Conservation (phyloP, 2,888 invertebrate species). For the Hypselothyrea guttata region DNA sequence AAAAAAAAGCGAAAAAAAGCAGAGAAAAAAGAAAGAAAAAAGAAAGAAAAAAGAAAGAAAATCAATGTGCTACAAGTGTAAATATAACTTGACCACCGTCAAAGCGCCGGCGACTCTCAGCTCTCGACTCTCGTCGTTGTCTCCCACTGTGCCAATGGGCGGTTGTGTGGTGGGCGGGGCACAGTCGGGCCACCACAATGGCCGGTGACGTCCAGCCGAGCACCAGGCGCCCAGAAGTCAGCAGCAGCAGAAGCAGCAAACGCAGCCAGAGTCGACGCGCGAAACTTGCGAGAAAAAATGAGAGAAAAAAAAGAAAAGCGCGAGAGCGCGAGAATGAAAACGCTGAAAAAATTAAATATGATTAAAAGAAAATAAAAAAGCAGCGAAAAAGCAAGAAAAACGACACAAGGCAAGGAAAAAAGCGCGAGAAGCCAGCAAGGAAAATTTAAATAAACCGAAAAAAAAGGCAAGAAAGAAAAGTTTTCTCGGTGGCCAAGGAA, state of each 20-base stretch:
- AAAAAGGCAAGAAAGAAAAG: constrained; percentile 19
- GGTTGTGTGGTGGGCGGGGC: neutral
- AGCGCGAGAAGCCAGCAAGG: constrained; percentile 29
- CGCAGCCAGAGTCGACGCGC: constrained; percentile 25
- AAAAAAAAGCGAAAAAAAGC: constrained; percentile 19
- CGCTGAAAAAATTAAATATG: constrained; percentile 73
- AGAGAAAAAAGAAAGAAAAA: constrained; percentile 16
- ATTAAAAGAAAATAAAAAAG: constrained; percentile 72
- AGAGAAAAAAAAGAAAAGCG: constrained; percentile 32
- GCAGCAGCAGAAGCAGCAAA: constrained; percentile 41
- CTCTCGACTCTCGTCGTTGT: constrained; percentile 1
- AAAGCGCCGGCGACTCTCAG: constrained; percentile 29
- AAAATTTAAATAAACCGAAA: constrained; percentile 60
- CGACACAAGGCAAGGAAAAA: constrained; percentile 17
- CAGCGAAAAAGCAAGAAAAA: constrained; percentile 4
- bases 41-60: constrained; percentile 39
- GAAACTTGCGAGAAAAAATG: constrained; percentile 41
- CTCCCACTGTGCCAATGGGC: neutral
- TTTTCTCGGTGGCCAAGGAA: constrained; percentile 48
- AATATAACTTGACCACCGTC: constrained; percentile 68
- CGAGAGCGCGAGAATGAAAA: constrained; percentile 58
- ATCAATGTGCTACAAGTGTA: constrained; percentile 75
- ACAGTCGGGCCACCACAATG: constrained; percentile 39
- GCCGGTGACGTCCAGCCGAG: constrained; percentile 69
- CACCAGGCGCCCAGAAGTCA: constrained; percentile 69